Conservation (phyloP, 2,797 vertebrate genomes). For the Dallia pectoralis region DNA sequence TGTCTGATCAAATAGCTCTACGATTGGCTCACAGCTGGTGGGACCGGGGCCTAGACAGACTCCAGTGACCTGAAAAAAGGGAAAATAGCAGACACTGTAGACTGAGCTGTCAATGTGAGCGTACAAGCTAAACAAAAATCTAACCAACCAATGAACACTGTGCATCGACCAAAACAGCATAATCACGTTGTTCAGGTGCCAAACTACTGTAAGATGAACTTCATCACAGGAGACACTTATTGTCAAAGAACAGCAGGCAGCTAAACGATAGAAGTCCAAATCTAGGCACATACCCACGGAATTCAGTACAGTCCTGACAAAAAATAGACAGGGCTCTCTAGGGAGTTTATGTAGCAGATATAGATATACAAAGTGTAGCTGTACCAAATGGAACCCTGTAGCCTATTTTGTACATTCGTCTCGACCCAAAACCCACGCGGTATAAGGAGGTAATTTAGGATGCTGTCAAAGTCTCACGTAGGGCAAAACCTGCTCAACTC, state of each 20-base stretch:
- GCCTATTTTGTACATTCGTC: neutral
- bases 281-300: neutral
- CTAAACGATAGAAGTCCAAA: neutral
- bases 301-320: conserved; percentile 2
- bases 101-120: conserved; percentile 25
- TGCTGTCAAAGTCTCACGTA: conserved; percentile 26
- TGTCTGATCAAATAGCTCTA: conserved; percentile 16
- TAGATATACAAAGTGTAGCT: neutral
- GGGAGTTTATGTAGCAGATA: neutral
- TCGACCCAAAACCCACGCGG: neutral
- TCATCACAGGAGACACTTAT: neutral
- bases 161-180: conserved; percentile 12
- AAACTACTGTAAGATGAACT: neutral
- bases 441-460: neutral
- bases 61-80: conserved; percentile 42
- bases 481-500: conserved; percentile 42
- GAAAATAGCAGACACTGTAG: neutral
- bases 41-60: conserved; percentile 27
- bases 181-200: neutral
- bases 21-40: conserved; percentile 29
- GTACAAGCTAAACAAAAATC: conserved; percentile 20
- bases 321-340: neutral
- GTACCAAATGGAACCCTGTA: neutral
- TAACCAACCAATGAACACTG: neutral
- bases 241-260: neutral